Evolutionary conservation across 2,888 invertebrate genomes (phyloP), one percentile per base, ranked within the genome.

Genomic region (Coenonympha glycerion): DNA sequence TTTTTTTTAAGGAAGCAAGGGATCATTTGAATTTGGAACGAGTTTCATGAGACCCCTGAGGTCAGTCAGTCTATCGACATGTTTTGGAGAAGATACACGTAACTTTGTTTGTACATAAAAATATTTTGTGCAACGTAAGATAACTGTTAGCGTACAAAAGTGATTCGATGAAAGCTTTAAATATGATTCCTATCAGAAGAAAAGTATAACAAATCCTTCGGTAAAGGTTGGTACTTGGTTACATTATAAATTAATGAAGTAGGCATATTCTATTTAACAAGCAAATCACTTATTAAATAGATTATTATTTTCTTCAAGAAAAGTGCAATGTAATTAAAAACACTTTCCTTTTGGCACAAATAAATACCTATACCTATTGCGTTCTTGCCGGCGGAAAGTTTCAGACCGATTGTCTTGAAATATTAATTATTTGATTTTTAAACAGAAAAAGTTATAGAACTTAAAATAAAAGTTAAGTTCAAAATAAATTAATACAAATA

Each of bases 21-120:
- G 84, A 79, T 81, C 77, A 76, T 82, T 83, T 72, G 76, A 78
- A 80, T 80, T 82, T 80, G 74, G 73, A 84, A 85, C 85, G 73
- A 66, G 85, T 85, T 84, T 76, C 70, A 59, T 63, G 66, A 66
- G 71, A 76, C 72, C 71, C 66, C 70, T 76, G 71, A 79, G 83
- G 86, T 83, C 85, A 87, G 85, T 87, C 70, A 87, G 85, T 87
- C 70, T 72, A 71, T 70, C 71, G 68, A 68, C 68, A 76, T 66
- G 66, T 68, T 68, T 68, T 65, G 76, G 57, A 63, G 71, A 68
- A 69, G 76, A 65, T 68, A 79, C 73, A 80, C 84, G 83, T 62
- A 60, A 55, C 45, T 18, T 21, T 42, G 33, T 45, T 34, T 49
- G 13, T 11, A 40, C 33, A 47, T 13, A 34, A 33, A 40, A 37